phyloP scores from a whole-genome alignment of 1,140 invertebrate genomes.

The Megalonaias nervosa region DNA sequence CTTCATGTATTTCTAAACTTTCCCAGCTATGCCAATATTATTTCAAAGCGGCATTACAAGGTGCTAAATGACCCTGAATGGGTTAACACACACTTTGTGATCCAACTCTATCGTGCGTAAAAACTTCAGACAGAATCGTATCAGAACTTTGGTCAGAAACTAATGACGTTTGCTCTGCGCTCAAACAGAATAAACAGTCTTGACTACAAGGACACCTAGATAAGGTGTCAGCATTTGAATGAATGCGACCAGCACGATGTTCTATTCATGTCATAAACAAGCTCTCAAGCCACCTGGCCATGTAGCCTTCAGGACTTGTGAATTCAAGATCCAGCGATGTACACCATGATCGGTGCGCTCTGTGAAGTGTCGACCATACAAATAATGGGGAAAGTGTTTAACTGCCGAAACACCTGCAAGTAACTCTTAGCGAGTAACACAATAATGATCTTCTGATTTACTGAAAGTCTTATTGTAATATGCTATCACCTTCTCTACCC shows the following conservation, averaged over 20 bases:
- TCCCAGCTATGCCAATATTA: no score
- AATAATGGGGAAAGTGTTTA: constrained; percentile 35
- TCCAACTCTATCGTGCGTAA: not conserved
- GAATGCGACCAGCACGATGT: no score
- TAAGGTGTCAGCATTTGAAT: not conserved
- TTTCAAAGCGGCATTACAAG: no score
- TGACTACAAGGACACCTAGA: constrained; percentile 2
- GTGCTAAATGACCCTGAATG: no score
- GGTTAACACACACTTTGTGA: no score
- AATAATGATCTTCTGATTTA: constrained; percentile 36
- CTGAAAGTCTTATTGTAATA: constrained; percentile 26
- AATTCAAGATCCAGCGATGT: constrained; percentile 28
- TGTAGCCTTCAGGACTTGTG: constrained; percentile 22
- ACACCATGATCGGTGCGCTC: constrained; percentile 30
- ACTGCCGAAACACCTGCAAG: constrained; percentile 33
- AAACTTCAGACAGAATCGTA: not conserved
- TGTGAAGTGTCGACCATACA: constrained; percentile 35
- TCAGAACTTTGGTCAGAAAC: not conserved
- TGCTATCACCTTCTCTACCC: constrained; percentile 38
- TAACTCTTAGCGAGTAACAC: constrained; percentile 36
- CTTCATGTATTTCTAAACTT: not conserved
- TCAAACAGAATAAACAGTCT: not conserved
- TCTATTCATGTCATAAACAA: no score
- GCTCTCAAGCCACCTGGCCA: constrained; percentile 5
- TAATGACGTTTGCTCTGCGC: not conserved